Base-by-base conservation (phyloP, 2,888 invertebrate genomes). In the Bursaphelenchus okinawaensis region DNA sequence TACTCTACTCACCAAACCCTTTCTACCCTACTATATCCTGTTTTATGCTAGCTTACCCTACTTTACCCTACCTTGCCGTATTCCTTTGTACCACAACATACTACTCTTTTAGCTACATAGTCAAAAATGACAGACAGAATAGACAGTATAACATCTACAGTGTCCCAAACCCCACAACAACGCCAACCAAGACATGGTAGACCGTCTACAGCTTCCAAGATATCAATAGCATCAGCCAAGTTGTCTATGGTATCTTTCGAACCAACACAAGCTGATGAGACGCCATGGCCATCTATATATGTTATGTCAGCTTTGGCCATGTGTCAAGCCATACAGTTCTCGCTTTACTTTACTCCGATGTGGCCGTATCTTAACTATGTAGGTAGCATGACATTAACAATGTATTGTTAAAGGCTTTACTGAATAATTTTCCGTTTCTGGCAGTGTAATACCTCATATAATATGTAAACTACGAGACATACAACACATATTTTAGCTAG, bases 401-500 rank as follows among this genome's bases (percentile, higher is more conserved):
- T n/a, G n/a, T n/a, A n/a, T n/a, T n/a, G n/a, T n/a, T n/a, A n/a
- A n/a, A n/a, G n/a, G n/a, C n/a, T n/a, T n/a, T n/a, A n/a, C n/a
- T n/a, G n/a, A n/a, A n/a, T n/a, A n/a, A n/a, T n/a, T n/a, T n/a
- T n/a, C n/a, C n/a, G n/a, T n/a, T n/a, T n/a, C n/a, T n/a, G n/a
- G n/a, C n/a, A n/a, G n/a, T n/a, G n/a, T n/a, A n/a, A n/a, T n/a
- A n/a, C n/a, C n/a, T n/a, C n/a, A 29, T 29, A 29, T 29, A 29
- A 7, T 29, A 29, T 12, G 12, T 29, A 29, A 29, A 29, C 29
- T 29, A 9, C 29, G 12, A n/a, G n/a, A 29, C 40, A 40, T 16
- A 4, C 3, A 40, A 40, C 12, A 1, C 40, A 1, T 4, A 16
- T 40, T 83, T 83, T 63, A 83, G 83, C 7, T 72, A 67, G 23